Percentiles rank a stretch among this genome's conserved stretches.
phyloP scores from a whole-genome alignment of 1,140 invertebrate species.

The Bombus picipes region DNA sequence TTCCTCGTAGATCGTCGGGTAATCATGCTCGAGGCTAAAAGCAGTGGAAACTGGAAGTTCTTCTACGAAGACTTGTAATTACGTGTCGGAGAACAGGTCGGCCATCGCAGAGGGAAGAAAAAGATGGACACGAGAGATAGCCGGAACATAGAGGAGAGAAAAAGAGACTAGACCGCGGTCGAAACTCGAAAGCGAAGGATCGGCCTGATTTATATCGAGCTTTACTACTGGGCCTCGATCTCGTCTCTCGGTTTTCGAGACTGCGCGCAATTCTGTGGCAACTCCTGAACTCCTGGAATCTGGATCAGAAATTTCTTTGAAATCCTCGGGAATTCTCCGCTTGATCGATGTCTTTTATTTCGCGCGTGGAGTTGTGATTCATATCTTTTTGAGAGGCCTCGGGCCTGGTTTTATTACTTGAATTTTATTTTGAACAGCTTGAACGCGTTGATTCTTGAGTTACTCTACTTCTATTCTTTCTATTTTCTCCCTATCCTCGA shows the following conservation, averaged over 20 bases:
- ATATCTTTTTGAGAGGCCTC: background rate
- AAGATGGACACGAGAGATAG: conserved; percentile 54
- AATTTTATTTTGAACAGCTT: background rate
- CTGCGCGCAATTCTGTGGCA: conserved; percentile 24
- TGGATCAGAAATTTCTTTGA: conserved; percentile 54
- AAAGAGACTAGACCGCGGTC: conserved; percentile 14
- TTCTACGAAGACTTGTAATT: conserved; percentile 66
- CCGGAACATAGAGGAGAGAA: background rate
- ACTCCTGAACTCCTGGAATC: conserved; percentile 52
- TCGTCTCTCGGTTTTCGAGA: conserved; percentile 50
- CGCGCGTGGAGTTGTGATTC: conserved; percentile 32
- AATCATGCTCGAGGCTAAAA: conserved; percentile 40
- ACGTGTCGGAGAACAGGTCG: conserved; percentile 59
- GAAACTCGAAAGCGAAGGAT: conserved; percentile 31
- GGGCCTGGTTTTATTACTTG: background rate
- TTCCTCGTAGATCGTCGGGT: conserved; percentile 23
- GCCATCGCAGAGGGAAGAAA: conserved; percentile 22
- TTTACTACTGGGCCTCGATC: conserved; percentile 49
- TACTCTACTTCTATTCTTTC: too few species aligned
- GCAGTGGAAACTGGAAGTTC: conserved; percentile 43
- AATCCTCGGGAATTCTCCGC: conserved; percentile 46
- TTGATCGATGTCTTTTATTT: conserved; percentile 52
- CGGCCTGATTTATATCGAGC: conserved; percentile 66
- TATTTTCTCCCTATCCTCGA: background rate
- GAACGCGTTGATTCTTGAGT: too few species aligned